Conservation (phyloP, 2,888 invertebrate genomes). For the Leptinotarsa juncta region DNA sequence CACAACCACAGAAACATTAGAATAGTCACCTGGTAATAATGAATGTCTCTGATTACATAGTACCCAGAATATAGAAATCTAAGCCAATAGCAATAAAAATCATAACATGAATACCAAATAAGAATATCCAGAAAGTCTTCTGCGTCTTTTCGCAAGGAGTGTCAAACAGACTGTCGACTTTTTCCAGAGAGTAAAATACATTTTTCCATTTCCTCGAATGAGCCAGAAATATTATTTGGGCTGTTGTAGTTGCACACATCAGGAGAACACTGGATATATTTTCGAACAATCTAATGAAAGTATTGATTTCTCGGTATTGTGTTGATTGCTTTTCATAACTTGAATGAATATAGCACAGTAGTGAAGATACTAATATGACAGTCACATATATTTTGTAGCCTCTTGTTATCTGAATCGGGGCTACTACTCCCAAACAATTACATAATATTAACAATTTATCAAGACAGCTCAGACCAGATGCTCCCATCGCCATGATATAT, state of each 20-base stretch:
- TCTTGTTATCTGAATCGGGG: background rate
- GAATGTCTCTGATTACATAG: background rate
- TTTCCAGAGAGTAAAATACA: background rate
- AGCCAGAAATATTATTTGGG: background rate
- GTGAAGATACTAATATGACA: background rate
- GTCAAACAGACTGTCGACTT: background rate
- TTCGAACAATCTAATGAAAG: background rate
- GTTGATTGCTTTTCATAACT: background rate
- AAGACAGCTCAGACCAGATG: background rate
- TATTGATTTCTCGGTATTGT: background rate
- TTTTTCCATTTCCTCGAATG: background rate
- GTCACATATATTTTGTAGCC: background rate
- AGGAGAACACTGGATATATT: background rate
- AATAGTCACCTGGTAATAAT: conserved; percentile 5
- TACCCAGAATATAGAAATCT: background rate
- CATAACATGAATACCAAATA: background rate
- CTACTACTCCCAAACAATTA: background rate
- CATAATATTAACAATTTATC: background rate
- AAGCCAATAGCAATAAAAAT: background rate
- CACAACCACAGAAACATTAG: background rate
- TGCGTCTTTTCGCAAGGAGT: background rate
- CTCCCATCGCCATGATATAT: too few relatives aligned
- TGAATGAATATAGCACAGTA: background rate
- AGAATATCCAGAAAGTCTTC: background rate
- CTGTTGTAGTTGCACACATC: background rate